Evolutionary conservation across 2,888 invertebrate species (phyloP), one percentile per base, ranked within the genome.

Genomic region (Petrolisthes cinctipes): DNA sequence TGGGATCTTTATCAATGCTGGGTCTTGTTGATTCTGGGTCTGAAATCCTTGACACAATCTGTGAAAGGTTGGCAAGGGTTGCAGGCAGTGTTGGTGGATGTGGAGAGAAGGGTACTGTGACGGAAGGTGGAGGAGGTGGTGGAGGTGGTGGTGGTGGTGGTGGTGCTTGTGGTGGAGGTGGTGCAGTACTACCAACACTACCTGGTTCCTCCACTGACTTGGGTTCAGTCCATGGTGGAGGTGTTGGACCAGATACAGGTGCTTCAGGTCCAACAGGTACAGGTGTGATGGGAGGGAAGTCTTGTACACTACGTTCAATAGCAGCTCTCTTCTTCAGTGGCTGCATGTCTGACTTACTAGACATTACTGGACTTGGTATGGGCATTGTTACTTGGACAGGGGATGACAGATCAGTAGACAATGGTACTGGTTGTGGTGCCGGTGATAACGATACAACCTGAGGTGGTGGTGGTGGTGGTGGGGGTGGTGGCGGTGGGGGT

Each of bases 11-110:
- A 9, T 89, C 87, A 71, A 61, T 61, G 76, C 23, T 51, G 53
- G 76, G n/a, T 80, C 86, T 79, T 14, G 5, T 66, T 11, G 86
- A 73, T 23, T 89, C 86, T 11, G 90, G 88, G 37, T 91, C 89
- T 51, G 91, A 86, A 57, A 90, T 85, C 37, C 91, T 86, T 0
- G 91, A 90, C 20, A 91, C 91, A 20, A 91, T 90, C 80, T 91
- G 90, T 23, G 90, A 89, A 14, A 91, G 82, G 80, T 88, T 90
- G 71, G 90, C 90, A 11, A 91, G 75, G 66, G 86, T 91, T 80
- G 90, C 90, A 23, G 89, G 91, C 71, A 90, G 71, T 66, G 89
- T 82, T 17, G 86, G 61, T 17, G 87, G 78, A 83, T 84, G 88
- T 14, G 83, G 88, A 11, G 89, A 82, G 54, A 85, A 89, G 11